These are phyloP conservation scores for Aramus guarauna DNA, from an alignment of 2,113 vertebrate genomes.

Conservation along the genomic window DNA sequence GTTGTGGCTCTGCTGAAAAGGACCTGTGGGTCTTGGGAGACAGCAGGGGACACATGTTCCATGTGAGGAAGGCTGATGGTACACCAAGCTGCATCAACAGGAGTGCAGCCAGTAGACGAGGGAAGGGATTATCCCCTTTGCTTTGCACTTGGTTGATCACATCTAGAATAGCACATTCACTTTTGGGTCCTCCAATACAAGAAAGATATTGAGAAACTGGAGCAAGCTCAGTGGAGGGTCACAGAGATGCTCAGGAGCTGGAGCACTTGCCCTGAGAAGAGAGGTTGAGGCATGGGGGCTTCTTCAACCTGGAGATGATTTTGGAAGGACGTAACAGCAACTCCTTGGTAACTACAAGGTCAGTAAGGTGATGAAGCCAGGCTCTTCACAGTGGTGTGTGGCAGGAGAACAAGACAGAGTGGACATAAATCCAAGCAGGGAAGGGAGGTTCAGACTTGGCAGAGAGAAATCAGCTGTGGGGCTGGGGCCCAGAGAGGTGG, in stretches of 20 bases:
- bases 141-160: background rate
- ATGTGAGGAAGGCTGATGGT: rapidly evolving
- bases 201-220: background rate
- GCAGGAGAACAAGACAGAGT: background rate
- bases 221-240: background rate
- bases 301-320: background rate
- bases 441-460: background rate
- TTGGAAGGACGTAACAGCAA: background rate
- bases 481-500: background rate
- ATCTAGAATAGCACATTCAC: background rate
- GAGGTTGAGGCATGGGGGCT: background rate
- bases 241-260: background rate
- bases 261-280: background rate
- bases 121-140: background rate
- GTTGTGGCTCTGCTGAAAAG: background rate
- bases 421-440: background rate
- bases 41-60: background rate
- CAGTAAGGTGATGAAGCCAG: background rate
- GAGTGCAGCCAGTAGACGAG: background rate
- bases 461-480: background rate
- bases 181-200: background rate
- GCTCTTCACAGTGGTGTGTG: background rate
- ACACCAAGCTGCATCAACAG: background rate
- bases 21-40: background rate
- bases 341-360: background rate